Percentiles rank a stretch among this genome's conserved stretches.
phyloP scores from a whole-genome alignment of 1,140 invertebrate species.

The Rhopalosiphum padi region DNA sequence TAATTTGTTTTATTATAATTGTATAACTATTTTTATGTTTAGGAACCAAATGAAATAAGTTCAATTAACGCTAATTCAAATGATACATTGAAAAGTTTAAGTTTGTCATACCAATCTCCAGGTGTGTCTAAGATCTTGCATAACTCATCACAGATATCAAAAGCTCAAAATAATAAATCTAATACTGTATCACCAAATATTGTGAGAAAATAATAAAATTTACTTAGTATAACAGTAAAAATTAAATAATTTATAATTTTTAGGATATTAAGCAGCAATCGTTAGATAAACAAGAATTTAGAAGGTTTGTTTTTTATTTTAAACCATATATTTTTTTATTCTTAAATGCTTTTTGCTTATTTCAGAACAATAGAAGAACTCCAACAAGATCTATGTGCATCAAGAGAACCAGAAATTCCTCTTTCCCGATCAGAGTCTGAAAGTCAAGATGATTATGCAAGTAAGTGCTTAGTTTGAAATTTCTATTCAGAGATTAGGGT shows the following conservation, averaged over 20 bases:
- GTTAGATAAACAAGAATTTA: conserved; percentile 54
- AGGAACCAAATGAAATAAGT: conserved; percentile 22
- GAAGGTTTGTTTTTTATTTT: conserved; percentile 12
- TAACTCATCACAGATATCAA: background rate
- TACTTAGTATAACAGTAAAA: background rate
- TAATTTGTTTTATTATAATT: background rate
- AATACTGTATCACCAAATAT: background rate
- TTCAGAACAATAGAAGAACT: conserved; percentile 50
- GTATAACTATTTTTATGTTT: background rate
- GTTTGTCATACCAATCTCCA: background rate
- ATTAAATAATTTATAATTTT: conserved; percentile 22
- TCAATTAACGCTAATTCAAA: background rate
- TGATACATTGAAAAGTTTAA: background rate
- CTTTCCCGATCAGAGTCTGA: background rate
- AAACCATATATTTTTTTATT: background rate
- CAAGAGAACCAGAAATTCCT: conserved; percentile 37
- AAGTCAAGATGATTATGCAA: conserved; percentile 55
- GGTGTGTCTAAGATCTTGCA: background rate
- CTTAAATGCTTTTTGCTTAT: background rate
- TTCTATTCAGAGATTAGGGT: background rate
- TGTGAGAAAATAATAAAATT: background rate
- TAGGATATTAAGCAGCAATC: conserved; percentile 42
- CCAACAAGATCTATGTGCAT: conserved; percentile 42
- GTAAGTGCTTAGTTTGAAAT: conserved; percentile 37
- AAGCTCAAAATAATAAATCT: background rate